Evolutionary conservation across 2,797 vertebrate genomes (phyloP), one percentile per base, ranked within the genome.

Genomic region (Chrysocyon brachyurus): DNA sequence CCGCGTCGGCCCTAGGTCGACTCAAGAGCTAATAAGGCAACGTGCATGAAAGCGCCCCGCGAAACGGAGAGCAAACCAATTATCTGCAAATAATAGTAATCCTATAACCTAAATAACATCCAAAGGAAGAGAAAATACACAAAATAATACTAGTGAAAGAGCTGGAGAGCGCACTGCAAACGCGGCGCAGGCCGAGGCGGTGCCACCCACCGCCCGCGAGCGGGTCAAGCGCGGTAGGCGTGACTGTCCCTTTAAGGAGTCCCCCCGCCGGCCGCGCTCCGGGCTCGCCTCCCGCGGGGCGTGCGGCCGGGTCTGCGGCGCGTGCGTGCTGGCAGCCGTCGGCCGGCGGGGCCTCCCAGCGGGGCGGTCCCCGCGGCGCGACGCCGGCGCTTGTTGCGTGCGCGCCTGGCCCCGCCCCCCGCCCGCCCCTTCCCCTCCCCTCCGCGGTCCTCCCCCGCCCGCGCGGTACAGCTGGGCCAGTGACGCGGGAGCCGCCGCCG

Each of bases 211-310:
- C 0, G 22, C 31, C 52, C 0, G 0, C 0, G 0, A 8, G 26
- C 7, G 28, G 6, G n/a, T 17, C n/a, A 33, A 9, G 61, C 6
- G 21, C 49, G 5, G 49, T 11, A 1, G 3, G 19, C 3, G 56
- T 9, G 14, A 92, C 90, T 66, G 97, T 75, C 89, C 54, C 98
- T 98, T 98, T 98, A 98, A 98, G 95, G 49, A 3, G 33, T 33
- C 82, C 52, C 66, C 6, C 6, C 0, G 12, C 36, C 12, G 22
- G 15, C 24, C 6, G 6, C 6, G 72, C 40, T 12, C 11, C 0
- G 0, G 1, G 2, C 63, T 82, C 3, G 2, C 64, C 56, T 46
- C 26, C 19, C 21, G 1, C 9, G 31, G 90, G 93, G 85, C 66
- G 15, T 16, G 85, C 17, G 17, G 75, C 61, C 12, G 0, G 5